Evolutionary conservation across 2,113 vertebrate genomes (phyloP).

Genomic region (Cephalophus harveyi): DNA sequence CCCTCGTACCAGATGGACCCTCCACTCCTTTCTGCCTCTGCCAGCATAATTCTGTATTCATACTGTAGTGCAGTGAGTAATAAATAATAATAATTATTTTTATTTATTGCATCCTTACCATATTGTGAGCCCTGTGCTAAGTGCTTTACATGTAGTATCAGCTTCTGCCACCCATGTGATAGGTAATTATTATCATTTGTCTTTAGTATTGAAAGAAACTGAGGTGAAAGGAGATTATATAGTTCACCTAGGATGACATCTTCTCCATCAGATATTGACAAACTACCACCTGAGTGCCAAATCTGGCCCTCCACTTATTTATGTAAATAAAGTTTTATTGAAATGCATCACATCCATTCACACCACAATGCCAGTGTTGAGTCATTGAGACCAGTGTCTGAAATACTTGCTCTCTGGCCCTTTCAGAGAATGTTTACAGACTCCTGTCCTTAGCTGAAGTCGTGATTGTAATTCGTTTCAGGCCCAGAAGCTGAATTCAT

Average conservation of each 20-base stretch:
- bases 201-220: background rate
- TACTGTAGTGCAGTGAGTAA: fast-evolving
- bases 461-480: background rate
- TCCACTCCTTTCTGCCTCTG: background rate
- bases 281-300: background rate
- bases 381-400: background rate
- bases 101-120: too few species aligned
- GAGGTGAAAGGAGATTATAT: background rate
- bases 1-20: too few species aligned
- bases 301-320: background rate
- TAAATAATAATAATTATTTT: background rate
- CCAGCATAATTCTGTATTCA: background rate
- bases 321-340: constrained; percentile 36
- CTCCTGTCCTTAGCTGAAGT: background rate
- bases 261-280: background rate
- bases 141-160: background rate
- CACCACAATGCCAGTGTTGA: background rate
- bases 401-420: background rate
- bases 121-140: background rate
- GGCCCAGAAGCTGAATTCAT: background rate
- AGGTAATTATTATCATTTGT: background rate
- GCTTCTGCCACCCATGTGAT: background rate
- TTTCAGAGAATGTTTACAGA: background rate
- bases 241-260: background rate
- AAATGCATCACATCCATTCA: background rate